Percentiles rank a stretch among this genome's conserved stretches.
Conservation (phyloP, 2,113 vertebrate species). For the Otus sunia region DNA sequence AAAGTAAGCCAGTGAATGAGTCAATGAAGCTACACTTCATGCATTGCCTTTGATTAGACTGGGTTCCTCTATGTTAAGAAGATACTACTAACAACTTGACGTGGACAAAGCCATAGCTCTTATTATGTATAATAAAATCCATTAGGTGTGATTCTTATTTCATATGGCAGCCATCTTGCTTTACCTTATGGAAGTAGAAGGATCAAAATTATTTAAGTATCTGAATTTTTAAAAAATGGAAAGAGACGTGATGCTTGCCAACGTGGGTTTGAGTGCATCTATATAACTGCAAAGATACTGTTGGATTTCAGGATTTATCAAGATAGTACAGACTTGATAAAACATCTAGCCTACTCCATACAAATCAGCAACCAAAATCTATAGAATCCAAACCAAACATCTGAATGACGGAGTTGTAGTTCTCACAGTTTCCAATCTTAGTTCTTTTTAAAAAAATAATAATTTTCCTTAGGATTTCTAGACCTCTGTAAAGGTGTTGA, state of each 20-base stretch:
- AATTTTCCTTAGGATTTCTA: neutral
- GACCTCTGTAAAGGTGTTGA: neutral
- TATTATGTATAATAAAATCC: neutral
- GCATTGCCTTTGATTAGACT: neutral
- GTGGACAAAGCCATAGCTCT: neutral
- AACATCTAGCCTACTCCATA: neutral
- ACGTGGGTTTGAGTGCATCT: neutral
- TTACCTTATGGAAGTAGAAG: neutral
- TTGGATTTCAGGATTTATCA: neutral
- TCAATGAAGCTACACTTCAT: neutral
- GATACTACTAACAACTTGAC: neutral
- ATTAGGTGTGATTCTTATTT: neutral
- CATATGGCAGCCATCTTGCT: neutral
- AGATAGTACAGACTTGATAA: neutral
- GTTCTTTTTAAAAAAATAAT: neutral
- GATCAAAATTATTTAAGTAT: neutral
- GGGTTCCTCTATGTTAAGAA: accelerated
- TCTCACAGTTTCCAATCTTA: neutral
- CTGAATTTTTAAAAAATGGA: neutral
- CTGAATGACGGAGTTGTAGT: neutral
- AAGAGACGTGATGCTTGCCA: neutral
- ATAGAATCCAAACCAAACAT: neutral
- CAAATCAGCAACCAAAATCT: neutral
- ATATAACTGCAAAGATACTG: neutral
- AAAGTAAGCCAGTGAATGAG: neutral